A percentile compares a stretch with the other conserved stretches of the same genome.
phyloP scores from a whole-genome alignment of 2,113 vertebrate genomes.

The Bothrops jararaca region DNA sequence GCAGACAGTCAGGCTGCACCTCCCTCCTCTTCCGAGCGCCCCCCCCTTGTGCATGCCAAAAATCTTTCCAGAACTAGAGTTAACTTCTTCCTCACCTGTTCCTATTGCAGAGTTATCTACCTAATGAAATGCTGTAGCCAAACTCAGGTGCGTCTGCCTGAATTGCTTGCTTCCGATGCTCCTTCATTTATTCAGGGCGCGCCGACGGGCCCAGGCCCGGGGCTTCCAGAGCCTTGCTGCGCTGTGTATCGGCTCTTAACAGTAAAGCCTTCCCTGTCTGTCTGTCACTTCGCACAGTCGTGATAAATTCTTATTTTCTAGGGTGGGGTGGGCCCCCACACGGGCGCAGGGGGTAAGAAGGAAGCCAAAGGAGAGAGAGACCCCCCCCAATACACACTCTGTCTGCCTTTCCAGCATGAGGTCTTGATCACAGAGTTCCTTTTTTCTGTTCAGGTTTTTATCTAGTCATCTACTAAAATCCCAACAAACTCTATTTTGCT shows the following conservation, averaged over 20 bases:
- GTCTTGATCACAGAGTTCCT: slow-evolving; percentile 13
- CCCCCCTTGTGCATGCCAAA: slow-evolving; percentile 84
- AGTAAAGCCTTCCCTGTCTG: neutral
- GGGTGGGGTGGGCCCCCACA: neutral
- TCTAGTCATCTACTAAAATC: slow-evolving; percentile 41
- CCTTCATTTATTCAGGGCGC: slow-evolving; percentile 19
- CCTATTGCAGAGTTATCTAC: slow-evolving; percentile 54
- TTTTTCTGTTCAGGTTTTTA: slow-evolving; percentile 48
- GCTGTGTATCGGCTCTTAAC: slow-evolving; percentile 13
- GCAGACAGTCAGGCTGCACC: slow-evolving; percentile 55
- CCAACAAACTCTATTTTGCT: slow-evolving; percentile 66
- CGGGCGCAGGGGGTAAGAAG: neutral
- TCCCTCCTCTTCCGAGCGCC: slow-evolving; percentile 51
- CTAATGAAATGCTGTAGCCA: slow-evolving; percentile 68
- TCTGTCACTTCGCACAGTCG: neutral
- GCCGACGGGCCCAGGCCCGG: slow-evolving; percentile 48
- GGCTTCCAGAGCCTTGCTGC: slow-evolving; percentile 48
- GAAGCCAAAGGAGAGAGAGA: neutral
- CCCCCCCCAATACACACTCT: neutral
- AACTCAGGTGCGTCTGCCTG: slow-evolving; percentile 64
- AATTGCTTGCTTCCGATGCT: slow-evolving; percentile 72
- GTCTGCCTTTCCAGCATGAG: neutral
- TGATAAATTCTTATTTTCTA: neutral
- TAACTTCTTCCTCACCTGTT: slow-evolving; percentile 46
- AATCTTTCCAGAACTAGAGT: slow-evolving; percentile 60